Percentiles rank a stretch among this genome's conserved stretches.
These are phyloP conservation scores for Corythaeola cristata DNA, from an alignment of 2,113 vertebrate species.

Conservation along the genomic window DNA sequence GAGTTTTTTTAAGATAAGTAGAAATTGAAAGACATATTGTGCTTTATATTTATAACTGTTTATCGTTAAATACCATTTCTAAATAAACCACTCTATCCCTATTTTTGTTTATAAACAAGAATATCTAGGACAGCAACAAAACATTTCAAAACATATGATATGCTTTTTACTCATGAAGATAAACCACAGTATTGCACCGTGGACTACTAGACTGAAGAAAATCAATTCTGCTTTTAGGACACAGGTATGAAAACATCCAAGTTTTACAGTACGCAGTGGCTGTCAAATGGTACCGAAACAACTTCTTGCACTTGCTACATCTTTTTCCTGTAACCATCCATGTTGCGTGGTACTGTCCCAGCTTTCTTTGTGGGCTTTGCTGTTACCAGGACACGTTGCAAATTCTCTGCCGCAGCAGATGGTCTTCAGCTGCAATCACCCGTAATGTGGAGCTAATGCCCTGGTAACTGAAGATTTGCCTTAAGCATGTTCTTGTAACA, in stretches of 20 bases:
- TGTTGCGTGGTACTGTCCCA: not conserved
- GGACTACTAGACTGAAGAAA: not conserved
- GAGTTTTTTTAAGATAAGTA: not conserved
- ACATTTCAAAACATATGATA: not conserved
- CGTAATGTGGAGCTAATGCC: slow-evolving; percentile 4
- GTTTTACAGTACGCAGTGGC: not conserved
- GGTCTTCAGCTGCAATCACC: slow-evolving; percentile 14
- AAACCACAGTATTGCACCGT: not conserved
- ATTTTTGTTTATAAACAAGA: not conserved
- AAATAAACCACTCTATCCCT: not conserved
- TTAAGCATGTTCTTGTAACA: slow-evolving; percentile 32
- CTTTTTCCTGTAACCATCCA: not conserved
- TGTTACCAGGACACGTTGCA: not conserved
- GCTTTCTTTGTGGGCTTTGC: not conserved
- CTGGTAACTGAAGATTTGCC: slow-evolving; percentile 33
- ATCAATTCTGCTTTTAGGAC: not conserved
- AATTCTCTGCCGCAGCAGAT: slow-evolving; percentile 17
- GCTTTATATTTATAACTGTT: not conserved
- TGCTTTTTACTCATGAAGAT: not conserved
- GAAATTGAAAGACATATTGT: not conserved
- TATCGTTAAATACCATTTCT: not conserved
- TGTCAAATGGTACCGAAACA: not conserved
- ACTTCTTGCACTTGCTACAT: not conserved
- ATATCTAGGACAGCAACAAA: not conserved
- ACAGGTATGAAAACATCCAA: not conserved